phyloP scores from a whole-genome alignment of 2,113 vertebrate species.

The Cottus gobio region DNA sequence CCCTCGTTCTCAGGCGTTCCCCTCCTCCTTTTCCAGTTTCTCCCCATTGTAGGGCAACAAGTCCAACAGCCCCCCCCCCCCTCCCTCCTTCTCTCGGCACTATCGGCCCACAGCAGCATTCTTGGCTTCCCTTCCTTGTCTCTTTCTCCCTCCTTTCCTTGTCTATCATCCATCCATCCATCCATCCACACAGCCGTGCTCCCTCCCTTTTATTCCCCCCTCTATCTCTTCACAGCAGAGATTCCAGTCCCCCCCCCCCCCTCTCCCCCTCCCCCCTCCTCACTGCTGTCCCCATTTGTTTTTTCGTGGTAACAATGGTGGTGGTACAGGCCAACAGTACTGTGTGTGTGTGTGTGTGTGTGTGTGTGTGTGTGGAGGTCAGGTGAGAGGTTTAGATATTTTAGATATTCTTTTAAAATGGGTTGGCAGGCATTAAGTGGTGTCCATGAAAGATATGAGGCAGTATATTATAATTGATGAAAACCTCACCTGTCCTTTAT shows the following conservation, averaged over 20 bases:
- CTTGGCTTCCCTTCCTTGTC: conserved; percentile 50
- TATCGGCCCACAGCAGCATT: conserved; percentile 71
- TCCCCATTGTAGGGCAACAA: conserved; percentile 44
- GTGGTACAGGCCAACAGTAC: conserved; percentile 27
- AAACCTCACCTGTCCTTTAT: conserved; percentile 9
- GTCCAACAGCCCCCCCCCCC: conserved; percentile 42
- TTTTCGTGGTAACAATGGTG: conserved; percentile 30
- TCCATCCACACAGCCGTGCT: conserved; percentile 52
- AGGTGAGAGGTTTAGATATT: conserved; percentile 3
- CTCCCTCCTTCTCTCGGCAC: conserved; percentile 34
- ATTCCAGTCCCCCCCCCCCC: conserved; percentile 43
- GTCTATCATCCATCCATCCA: conserved; percentile 50
- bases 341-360: too few relatives aligned
- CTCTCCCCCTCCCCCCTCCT: background rate
- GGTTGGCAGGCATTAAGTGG: background rate
- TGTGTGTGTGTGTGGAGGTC: too few relatives aligned
- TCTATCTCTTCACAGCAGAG: conserved; percentile 69
- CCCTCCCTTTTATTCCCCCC: conserved; percentile 54
- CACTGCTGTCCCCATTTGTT: conserved; percentile 24
- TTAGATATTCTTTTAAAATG: conserved; percentile 19
- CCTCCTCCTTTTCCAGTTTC: conserved; percentile 17
- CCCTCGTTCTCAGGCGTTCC: too few relatives aligned
- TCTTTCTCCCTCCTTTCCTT: conserved; percentile 38
- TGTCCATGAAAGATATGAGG: conserved; percentile 18
- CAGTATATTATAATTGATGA: conserved; percentile 22